Base-by-base conservation (phyloP, 2,113 vertebrate genomes). In the Hoplias malabaricus region DNA sequence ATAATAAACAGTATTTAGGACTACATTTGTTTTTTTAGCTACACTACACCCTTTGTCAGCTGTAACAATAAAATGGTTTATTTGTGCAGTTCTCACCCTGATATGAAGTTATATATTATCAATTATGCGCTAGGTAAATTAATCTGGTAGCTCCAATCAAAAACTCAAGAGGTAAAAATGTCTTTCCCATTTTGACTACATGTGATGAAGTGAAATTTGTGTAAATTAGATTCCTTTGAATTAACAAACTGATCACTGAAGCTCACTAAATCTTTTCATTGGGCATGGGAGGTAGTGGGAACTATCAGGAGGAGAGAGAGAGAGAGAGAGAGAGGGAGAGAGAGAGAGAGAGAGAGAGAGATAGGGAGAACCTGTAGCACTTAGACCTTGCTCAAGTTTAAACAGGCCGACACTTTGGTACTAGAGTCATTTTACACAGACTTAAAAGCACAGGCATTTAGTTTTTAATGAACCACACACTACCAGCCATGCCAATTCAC, bases 391-490 rank as follows among this genome's bases (percentile, higher is more conserved):
- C 43, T 66, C 61, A 59, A 16, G 50, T 73, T 59, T 34, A 73
- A 68, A 46, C 4, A 72, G n/a, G 23, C 48, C 57, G 54, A 53
- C 57, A 36, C 73, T 27, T 40, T 29, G 53, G 56, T 40, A 33
- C 27, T 62, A 57, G 57, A 48, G 79, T 59, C 31, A 57, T 72
- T 81, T 72, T 72, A 72, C 68, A 59, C 14, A 38, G 34, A 25
- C 66, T 43, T 59, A 69, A 69, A 63, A 16, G 42, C 75, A 71
- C 21, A 71, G 16, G 11, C n/a, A 75, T 38, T 70, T 71, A 36
- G 42, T 27, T 53, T 63, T 43, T 78, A 19, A 71, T 71, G 43
- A 59, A 36, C 50, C 54, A 25, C 13, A 57, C 25, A 36, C 21
- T 53, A 12, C 43, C 21, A 57, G 42, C 38, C 1, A 21, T 70